Conservation (phyloP, 2,888 invertebrate species). For the Tribolium freemani region DNA sequence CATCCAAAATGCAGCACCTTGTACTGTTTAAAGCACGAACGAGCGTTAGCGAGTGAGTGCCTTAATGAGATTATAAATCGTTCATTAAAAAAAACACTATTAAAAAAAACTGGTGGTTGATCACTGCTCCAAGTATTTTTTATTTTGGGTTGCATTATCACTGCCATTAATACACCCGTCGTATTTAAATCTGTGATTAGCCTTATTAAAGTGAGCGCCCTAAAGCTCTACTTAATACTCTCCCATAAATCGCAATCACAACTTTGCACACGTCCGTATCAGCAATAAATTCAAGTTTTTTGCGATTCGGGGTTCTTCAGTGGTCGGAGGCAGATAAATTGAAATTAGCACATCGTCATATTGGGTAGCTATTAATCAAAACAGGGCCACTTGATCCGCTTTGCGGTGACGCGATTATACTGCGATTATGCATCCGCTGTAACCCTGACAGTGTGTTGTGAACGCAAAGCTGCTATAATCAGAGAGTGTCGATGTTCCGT, state of each 20-base stretch:
- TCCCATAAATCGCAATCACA: constrained; percentile 33
- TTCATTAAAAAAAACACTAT: background rate
- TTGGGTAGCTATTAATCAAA: constrained; percentile 63
- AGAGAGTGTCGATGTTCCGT: constrained; percentile 36
- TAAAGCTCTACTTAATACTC: constrained; percentile 2
- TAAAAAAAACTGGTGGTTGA: background rate
- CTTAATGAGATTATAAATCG: too few relatives aligned
- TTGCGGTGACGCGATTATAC: constrained; percentile 59
- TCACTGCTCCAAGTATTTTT: too few relatives aligned
- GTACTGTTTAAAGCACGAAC: too few relatives aligned
- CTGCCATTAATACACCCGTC: background rate
- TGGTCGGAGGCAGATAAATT: constrained; percentile 54
- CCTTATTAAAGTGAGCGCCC: constrained; percentile 10
- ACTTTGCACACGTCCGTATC: constrained; percentile 20
- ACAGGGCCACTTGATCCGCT: constrained; percentile 57
- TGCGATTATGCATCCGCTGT: constrained; percentile 54
- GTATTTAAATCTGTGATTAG: background rate
- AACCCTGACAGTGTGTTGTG: constrained; percentile 48
- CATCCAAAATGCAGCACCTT: too few relatives aligned
- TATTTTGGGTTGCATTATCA: background rate
- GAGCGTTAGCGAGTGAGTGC: too few relatives aligned
- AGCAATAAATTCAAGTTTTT: constrained; percentile 41
- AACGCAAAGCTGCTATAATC: constrained; percentile 50
- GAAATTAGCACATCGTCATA: constrained; percentile 60
- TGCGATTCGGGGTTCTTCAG: constrained; percentile 32